These are phyloP conservation scores for Vulpes ferrilata DNA, from an alignment of 2,113 vertebrate species.

Conservation along the genomic window DNA sequence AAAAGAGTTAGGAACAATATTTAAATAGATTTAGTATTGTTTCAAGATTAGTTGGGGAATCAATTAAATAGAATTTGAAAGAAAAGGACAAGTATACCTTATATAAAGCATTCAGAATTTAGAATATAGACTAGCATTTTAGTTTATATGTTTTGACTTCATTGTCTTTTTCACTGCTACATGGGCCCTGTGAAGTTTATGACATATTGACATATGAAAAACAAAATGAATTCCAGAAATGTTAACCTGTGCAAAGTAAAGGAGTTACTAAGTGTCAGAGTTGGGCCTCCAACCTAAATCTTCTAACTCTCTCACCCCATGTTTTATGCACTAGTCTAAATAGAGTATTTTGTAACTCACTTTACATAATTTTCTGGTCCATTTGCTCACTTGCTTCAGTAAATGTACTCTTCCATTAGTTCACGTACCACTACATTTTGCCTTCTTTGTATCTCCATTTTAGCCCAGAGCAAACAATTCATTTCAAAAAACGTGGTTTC, in stretches of 20 bases:
- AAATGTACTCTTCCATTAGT: slow-evolving; percentile 73
- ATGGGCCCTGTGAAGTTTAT: background rate
- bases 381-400: slow-evolving; percentile 74
- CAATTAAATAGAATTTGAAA: slow-evolving; percentile 61
- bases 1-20: slow-evolving; percentile 64
- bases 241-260: slow-evolving; percentile 19
- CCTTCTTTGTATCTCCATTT: slow-evolving; percentile 71
- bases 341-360: slow-evolving; percentile 69
- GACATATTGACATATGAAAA: background rate
- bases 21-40: slow-evolving; percentile 67
- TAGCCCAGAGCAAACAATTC: slow-evolving; percentile 74
- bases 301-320: slow-evolving; percentile 34
- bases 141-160: slow-evolving; percentile 3
- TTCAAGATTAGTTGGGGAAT: slow-evolving; percentile 53
- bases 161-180: background rate
- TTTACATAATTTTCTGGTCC: slow-evolving; percentile 80
- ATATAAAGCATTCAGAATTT: slow-evolving; percentile 52
- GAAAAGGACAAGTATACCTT: background rate
- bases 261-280: background rate
- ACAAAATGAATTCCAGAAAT: background rate
- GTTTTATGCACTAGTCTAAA: slow-evolving; percentile 68
- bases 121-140: background rate
- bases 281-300: slow-evolving; percentile 32
- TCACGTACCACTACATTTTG: slow-evolving; percentile 65
- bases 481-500: slow-evolving; percentile 41